Base-by-base conservation (phyloP, 2,888 invertebrate genomes). In the Strigamia crassipes region DNA sequence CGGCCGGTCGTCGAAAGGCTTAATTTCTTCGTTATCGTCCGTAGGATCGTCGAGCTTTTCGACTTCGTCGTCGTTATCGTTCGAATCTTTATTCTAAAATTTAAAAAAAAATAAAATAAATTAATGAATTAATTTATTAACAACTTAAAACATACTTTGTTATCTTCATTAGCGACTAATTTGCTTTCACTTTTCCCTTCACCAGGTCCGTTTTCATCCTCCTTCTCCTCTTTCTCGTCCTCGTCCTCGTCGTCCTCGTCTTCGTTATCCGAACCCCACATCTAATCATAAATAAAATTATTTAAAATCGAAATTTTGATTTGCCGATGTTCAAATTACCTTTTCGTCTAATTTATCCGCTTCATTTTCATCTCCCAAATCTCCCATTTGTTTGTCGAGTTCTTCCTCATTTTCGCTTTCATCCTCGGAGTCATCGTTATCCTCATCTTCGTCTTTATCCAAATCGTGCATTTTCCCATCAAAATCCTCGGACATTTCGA, bases 401-500 rank as follows among this genome's bases (percentile, higher is more conserved):
- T 98, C 94, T 23, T 94, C 93, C 83, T 94, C 91, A 38, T 93
- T 91, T 0, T 90, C 89, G 0, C 90, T 88, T 15, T 87, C 86
- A 1, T 87, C 86, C n/a, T 93, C 90, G 0, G 91, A 91, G 27
- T 92, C 91, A 5, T 92, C 92, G 80, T n/a, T n/a, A n/a, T 91
- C 90, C n/a, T 91, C 89, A 23, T 89, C 89, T 61, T 90, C 89
- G 82, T 92, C 91, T 83, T 92, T 91, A 3, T 94, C 93, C 18
- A 94, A 89, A 86, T 97, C 93, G 87, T 96, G 95, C 82, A 94
- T 88, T 87, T 95, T 93, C 0, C 94, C 95, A 82, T 96, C 96
- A 86, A 99, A 97, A 87, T 99, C 96, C 84, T 97, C 97, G 21
- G 94, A 94, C 96, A 98, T 97, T 86, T 98, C 97, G 82, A 98